Evolutionary conservation across 2,797 vertebrate genomes (phyloP), one percentile per base, ranked within the genome.

Genomic region (Phalanger gymnotis): DNA sequence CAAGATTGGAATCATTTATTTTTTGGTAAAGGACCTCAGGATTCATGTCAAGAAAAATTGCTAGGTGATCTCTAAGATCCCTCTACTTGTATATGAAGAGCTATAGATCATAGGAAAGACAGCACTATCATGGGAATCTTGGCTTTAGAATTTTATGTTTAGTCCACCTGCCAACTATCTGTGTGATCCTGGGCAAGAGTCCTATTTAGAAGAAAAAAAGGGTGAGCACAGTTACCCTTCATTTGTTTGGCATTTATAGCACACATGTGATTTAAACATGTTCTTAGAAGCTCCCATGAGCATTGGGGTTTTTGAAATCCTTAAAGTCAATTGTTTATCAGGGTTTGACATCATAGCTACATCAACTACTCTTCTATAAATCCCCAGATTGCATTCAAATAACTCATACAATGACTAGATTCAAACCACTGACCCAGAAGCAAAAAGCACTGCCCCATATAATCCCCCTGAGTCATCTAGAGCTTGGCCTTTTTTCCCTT

Each of bases 361-460:
- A 73, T 12, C 47, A 30, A 2, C 9, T 7, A 87, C 27, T 52
- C 47, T 58, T 61, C 34, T 0, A 3, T 0, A 0, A 90, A 34
- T 51, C n/a, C n/a, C 0, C 58, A 91, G 54, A 27, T 54, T 0
- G 0, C 90, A 93, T 95, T 97, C 96, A 97, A 58, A 96, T 66
- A 57, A 95, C 91, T 95, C 89, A 93, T 89, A 73, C 91, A n/a
- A 27, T 0, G 6, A 53, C 52, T 40, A 93, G 40, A 40, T 19
- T 54, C 96, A 40, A 93, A 31, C 53, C 73, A 61, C 93, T 94
- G 94, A 97, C 96, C 95, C 93, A 81, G 94, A 95, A 98, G 95
- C 27, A 91, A 93, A 91, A 56, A 27, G 28, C 58, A 90, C 58
- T 13, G 51, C 31, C 90, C 54, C 61, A 90, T 51, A 47, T 91